Conservation (phyloP, 1,140 invertebrate genomes). For the Cephus cinctus region DNA sequence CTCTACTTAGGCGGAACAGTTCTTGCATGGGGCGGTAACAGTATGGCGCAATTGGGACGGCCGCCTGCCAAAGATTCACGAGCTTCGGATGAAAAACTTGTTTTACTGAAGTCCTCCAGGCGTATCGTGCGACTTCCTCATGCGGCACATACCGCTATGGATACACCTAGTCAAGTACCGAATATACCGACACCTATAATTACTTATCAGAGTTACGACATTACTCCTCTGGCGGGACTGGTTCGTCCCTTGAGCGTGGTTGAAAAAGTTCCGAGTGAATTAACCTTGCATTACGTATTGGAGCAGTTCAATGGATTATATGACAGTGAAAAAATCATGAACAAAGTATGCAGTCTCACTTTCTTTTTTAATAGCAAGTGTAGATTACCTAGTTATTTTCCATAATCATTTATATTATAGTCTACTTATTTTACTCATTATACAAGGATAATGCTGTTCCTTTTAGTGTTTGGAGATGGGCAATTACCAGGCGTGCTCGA, state of each 20-base stretch:
- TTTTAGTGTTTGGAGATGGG: constrained; percentile 44
- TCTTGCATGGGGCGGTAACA: constrained; percentile 51
- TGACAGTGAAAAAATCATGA: constrained; percentile 53
- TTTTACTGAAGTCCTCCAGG: constrained; percentile 51
- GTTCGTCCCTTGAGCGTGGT: constrained; percentile 37
- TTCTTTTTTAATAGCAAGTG: constrained; percentile 5
- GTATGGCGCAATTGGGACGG: constrained; percentile 44
- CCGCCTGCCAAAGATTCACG: constrained; percentile 34
- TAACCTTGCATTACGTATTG: constrained; percentile 58
- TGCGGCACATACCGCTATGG: constrained; percentile 44
- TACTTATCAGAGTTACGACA: constrained; percentile 48
- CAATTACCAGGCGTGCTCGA: constrained; percentile 55
- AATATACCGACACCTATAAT: constrained; percentile 50
- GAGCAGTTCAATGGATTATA: constrained; percentile 59
- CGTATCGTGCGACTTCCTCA: constrained; percentile 54
- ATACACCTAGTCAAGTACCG: constrained; percentile 52
- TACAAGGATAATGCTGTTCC: constrained; percentile 1
- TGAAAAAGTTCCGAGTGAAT: constrained; percentile 39
- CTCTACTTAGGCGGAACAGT: constrained; percentile 42
- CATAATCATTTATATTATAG: neutral
- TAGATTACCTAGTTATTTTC: neutral
- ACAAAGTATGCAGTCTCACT: constrained; percentile 34
- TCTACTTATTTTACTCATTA: constrained; percentile 2
- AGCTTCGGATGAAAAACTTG: constrained; percentile 39
- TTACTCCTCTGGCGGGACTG: constrained; percentile 38